Base-by-base conservation (phyloP, 1,140 invertebrate genomes). In the Mesaphorura yosii region DNA sequence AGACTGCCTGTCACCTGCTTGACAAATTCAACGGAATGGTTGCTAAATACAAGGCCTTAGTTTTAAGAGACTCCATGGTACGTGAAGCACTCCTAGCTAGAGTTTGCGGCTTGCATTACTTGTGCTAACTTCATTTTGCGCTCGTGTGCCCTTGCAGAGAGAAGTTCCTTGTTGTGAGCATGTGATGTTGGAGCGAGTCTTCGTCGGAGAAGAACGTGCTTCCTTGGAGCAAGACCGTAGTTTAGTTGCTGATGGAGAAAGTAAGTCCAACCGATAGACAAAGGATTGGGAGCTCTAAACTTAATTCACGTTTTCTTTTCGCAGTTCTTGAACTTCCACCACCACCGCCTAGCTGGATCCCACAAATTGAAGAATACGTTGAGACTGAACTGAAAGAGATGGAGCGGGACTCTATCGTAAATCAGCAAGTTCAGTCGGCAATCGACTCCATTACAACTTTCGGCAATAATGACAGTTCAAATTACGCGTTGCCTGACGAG, bases 61-160 rank as follows among this genome's bases (percentile, higher is more conserved):
- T 88, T n/a, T 67, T 88, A 41, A 84, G 86, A 69, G 85, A 88
- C 60, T 87, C 84, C 63, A 86, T 83, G 79, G 85, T 88, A 71
- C 73, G 76, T 69, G 40, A 29, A 19, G 20, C 41, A 14, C 6
- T 20, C 19, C 17, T 51, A 23, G 28, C 34, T 45, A 23, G 37
- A 29, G 25, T 20, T 53, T 31, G n/a, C 53, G 37, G 3, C 25
- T 31, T 22, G 38, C 41, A 17, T 60, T 39, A 50, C 40, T 51
- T 44, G 37, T 49, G 14, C 17, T 20, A 49, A 14, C 15, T 46
- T 48, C n/a, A 57, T n/a, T 19, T 41, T 52, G 17, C 51, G 29
- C 34, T 19, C n/a, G n/a, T n/a, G n/a, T n/a, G n/a, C n/a, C n/a
- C n/a, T 60, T 59, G 40, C 66, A 84, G 81, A 72, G 76, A 44